Evolutionary conservation across 2,888 invertebrate genomes (phyloP), one percentile per base, ranked within the genome.

Genomic region (Tinea semifulvella): DNA sequence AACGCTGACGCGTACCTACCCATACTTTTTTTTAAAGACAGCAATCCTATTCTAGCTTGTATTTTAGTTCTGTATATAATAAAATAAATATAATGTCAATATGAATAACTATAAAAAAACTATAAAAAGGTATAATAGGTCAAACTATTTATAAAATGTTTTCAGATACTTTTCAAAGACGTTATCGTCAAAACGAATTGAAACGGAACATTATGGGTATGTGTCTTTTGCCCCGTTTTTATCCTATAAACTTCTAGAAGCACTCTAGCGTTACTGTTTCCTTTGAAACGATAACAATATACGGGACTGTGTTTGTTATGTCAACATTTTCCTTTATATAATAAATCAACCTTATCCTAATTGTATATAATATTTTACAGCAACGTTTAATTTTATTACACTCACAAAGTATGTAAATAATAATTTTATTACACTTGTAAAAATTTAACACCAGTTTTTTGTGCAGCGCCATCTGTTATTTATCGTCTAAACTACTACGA

Each of bases 161-260:
- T 73, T 45, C 75, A 76, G 75, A 74, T 57, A 64, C 64, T 55
- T 69, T 58, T 49, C 65, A 64, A 52, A 63, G 68, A 48, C 62
- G 61, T 56, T 64, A 60, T 53, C 65, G 60, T 43, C 68, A 61
- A 50, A 65, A 63, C 53, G 62, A 68, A 56, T 58, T 74, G 56
- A 65, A 61, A 49, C 64, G 63, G 58, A 63, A 59, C 50, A 64
- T 77, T 47, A 66, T 73, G 61, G 76, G 77, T 77, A 76, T 63
- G 74, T 61, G 43, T 10, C n/a, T 13, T 40, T 22, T 40, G 40
- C n/a, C 36, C 36, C 10, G 38, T 38, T 17, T 38, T 18, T 18
- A 3, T 13, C 22, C 13, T 40, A 7, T 14, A 31, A 13, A 31
- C n/a, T 31, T 31, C 13, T 31, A 31, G 31, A 31, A 14, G 2